Evolutionary conservation across 2,888 invertebrate genomes (phyloP).

Genomic region (Sipunculus nudus): DNA sequence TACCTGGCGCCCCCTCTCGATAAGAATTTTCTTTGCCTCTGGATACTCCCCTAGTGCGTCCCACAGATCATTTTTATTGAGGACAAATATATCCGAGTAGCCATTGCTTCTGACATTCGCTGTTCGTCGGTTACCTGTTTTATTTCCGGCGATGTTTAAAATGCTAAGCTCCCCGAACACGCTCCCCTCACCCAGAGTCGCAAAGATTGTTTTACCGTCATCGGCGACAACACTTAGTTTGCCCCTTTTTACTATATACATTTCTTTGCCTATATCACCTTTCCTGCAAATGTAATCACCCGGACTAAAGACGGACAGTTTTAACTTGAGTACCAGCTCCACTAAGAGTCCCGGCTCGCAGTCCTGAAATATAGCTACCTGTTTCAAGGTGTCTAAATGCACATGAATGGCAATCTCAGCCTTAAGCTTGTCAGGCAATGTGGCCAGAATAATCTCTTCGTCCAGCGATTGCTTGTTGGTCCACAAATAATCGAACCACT

Average conservation of each 20-base stretch:
- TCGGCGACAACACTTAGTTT: constrained; percentile 88
- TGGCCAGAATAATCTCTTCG: constrained; percentile 74
- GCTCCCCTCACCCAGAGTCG: constrained; percentile 89
- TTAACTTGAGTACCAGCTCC: constrained; percentile 89
- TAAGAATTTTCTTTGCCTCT: constrained; percentile 67
- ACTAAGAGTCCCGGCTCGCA: constrained; percentile 94
- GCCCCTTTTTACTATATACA: constrained; percentile 97
- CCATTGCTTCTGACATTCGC: constrained; percentile 87
- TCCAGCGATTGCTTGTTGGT: constrained; percentile 82
- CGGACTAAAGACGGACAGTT: constrained; percentile 91
- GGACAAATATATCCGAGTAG: constrained; percentile 88
- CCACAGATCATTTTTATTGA: constrained; percentile 89
- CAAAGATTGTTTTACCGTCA: constrained; percentile 80
- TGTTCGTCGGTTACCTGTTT: constrained; percentile 92
- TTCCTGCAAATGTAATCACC: constrained; percentile 96
- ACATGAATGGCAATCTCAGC: constrained; percentile 92
- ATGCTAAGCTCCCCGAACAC: constrained; percentile 94
- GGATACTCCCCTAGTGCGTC: constrained; percentile 77
- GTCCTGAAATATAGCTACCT: constrained; percentile 91
- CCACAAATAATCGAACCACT: constrained; percentile 91
- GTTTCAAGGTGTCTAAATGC: constrained; percentile 87
- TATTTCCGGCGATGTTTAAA: constrained; percentile 87
- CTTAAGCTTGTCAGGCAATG: constrained; percentile 91
- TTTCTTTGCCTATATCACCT: constrained; percentile 94
- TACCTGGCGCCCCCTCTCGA: constrained; percentile 70